Evolutionary conservation across 2,797 vertebrate species (phyloP).

Genomic region (Gambusia yucatana): DNA sequence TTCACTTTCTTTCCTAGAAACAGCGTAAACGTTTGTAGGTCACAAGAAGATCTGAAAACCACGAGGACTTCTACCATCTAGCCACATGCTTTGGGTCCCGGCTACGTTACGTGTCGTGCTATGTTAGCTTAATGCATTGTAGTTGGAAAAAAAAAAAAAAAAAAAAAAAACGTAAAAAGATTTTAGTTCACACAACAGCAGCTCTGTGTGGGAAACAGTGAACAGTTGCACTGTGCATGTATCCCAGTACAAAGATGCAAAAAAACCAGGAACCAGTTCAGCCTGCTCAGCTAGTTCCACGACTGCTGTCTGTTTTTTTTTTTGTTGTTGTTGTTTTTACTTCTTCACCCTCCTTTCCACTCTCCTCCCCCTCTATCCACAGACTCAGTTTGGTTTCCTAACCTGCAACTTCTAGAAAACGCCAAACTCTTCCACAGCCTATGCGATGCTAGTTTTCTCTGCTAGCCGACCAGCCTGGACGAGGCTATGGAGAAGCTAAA

Average conservation of each 20-base stretch:
- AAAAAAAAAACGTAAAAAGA: not conserved
- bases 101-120: not conserved
- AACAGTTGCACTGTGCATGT: conserved; percentile 35
- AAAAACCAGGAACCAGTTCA: conserved; percentile 67
- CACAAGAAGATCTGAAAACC: conserved; percentile 9
- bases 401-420: conserved; percentile 56
- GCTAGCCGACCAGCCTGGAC: conserved; percentile 14
- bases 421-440: conserved; percentile 45
- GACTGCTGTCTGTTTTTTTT: not conserved
- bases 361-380: conserved; percentile 10
- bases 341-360: not conserved
- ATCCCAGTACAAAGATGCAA: conserved; percentile 55
- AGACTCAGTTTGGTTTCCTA: conserved; percentile 2
- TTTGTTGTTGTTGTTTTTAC: not conserved
- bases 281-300: conserved; percentile 73
- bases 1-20: conserved; percentile 32
- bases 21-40: not conserved
- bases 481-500: conserved; percentile 23
- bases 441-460: conserved; percentile 10
- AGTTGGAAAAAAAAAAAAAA: fast-evolving
- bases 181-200: conserved; percentile 5
- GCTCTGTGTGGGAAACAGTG: conserved; percentile 22
- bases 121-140: not conserved
- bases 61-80: not conserved
- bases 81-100: not conserved